Conservation (phyloP, 2,113 vertebrate species). For the Mungos mungo region DNA sequence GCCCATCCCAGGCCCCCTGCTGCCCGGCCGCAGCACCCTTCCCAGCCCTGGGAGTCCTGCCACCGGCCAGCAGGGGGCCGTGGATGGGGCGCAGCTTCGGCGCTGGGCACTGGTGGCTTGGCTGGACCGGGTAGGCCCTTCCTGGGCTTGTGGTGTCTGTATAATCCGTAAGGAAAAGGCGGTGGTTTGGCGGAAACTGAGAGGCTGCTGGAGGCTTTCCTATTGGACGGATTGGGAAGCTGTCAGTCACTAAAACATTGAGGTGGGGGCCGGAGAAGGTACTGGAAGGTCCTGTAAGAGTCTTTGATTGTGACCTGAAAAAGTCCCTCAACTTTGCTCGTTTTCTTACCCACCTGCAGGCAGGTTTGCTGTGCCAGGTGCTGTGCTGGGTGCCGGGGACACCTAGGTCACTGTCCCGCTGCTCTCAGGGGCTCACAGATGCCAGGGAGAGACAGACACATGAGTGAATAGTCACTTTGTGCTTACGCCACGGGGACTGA, state of each 20-base stretch:
- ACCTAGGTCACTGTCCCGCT: fast-evolving
- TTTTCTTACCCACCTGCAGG: not conserved
- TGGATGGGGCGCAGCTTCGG: not conserved
- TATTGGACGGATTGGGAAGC: not conserved
- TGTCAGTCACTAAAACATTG: not conserved
- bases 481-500: fast-evolving
- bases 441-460: not conserved
- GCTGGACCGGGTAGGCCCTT: not conserved
- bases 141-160: not conserved
- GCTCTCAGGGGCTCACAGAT: not conserved
- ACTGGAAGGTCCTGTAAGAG: not conserved
- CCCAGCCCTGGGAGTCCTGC: not conserved
- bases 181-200: not conserved
- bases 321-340: not conserved
- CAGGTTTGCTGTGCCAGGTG: fast-evolving
- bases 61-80: not conserved
- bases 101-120: not conserved
- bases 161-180: not conserved
- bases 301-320: not conserved
- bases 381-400: not conserved
- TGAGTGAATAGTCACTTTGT: not conserved
- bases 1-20: not conserved
- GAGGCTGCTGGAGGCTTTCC: not conserved
- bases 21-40: not conserved
- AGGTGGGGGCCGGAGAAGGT: not conserved